Base-by-base conservation (phyloP, 1,140 invertebrate species). In the Drosophila repletoides region DNA sequence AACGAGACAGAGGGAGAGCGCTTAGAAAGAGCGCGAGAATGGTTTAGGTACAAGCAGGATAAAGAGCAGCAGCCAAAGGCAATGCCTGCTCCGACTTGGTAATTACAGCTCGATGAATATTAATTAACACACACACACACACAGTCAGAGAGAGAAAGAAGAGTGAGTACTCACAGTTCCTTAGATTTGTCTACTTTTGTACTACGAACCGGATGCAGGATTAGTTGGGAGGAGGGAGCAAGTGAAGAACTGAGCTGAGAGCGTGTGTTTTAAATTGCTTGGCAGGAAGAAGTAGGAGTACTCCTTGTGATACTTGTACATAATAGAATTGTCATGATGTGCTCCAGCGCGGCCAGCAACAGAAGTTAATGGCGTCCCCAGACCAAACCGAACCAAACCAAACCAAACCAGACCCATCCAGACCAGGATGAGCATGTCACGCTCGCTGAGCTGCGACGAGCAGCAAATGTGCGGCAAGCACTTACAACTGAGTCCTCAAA, bases 21-120 rank as follows among this genome's bases (percentile, higher is more conserved):
- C n/a, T n/a, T n/a, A 2, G 5, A 26, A 1, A 41, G 10, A 43
- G 21, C n/a, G 1, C 22, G 21, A 5, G 2, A 45, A 12, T 4
- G 6, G 3, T n/a, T n/a, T n/a, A n/a, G n/a, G n/a, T n/a, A n/a
- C n/a, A n/a, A n/a, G n/a, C n/a, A n/a, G n/a, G n/a, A n/a, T 5
- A 31, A 15, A 31, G 45, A 33, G 21, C 0, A 29, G 24, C 14
- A 53, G 15, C 22, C 7, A 19, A 6, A 15, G 36, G 40, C 41
- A 75, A 34, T 24, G 38, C 28, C n/a, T 26, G 55, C 38, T 48
- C 34, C 17, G 24, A 69, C 53, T 71, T 56, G 46, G 68, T 71
- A 86, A 86, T 86, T 86, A 86, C 80, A 86, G 52, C 76, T 71
- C 79, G 79, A 86, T 86, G 80, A 86, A 86, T 86, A 86, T 86